A percentile compares a stretch with the other conserved stretches of the same genome.
Conservation (phyloP, 2,888 invertebrate species). For the Deilephila porcellus region DNA sequence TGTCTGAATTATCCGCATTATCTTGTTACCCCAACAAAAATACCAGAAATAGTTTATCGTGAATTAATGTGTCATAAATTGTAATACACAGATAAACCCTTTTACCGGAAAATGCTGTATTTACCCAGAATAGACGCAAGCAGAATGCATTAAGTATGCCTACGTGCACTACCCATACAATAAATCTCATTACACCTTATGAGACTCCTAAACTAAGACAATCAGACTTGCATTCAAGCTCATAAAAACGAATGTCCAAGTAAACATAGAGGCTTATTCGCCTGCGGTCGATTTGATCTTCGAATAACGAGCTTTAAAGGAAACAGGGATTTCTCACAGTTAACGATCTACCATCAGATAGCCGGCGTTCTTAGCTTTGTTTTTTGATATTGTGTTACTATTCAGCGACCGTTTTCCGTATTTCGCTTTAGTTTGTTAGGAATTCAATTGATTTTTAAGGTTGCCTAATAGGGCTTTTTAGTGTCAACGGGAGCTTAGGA, state of each 20-base stretch:
- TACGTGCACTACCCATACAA: not conserved
- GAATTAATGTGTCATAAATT: too few relatives aligned
- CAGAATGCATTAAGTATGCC: too few relatives aligned
- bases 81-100: too few relatives aligned
- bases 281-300: constrained; percentile 11
- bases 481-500: too few relatives aligned
- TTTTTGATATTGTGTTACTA: constrained; percentile 15
- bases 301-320: constrained; percentile 21
- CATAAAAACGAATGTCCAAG: constrained; percentile 22
- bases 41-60: too few relatives aligned
- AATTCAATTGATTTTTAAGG: not conserved
- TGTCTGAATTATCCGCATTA: too few relatives aligned
- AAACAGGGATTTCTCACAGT: constrained; percentile 23
- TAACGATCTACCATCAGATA: constrained; percentile 24
- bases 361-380: constrained; percentile 5
- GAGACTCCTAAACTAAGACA: constrained; percentile 10
- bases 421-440: not conserved
- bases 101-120: too few relatives aligned
- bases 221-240: not conserved
- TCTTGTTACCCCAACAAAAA: too few relatives aligned
- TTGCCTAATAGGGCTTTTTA: not conserved
- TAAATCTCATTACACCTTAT: constrained; percentile 12
- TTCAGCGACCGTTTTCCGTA: not conserved
- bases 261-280: constrained; percentile 8
- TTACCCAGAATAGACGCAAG: too few relatives aligned